Evolutionary conservation across 2,113 vertebrate species (phyloP).

Genomic region (Gymnarchus niloticus): DNA sequence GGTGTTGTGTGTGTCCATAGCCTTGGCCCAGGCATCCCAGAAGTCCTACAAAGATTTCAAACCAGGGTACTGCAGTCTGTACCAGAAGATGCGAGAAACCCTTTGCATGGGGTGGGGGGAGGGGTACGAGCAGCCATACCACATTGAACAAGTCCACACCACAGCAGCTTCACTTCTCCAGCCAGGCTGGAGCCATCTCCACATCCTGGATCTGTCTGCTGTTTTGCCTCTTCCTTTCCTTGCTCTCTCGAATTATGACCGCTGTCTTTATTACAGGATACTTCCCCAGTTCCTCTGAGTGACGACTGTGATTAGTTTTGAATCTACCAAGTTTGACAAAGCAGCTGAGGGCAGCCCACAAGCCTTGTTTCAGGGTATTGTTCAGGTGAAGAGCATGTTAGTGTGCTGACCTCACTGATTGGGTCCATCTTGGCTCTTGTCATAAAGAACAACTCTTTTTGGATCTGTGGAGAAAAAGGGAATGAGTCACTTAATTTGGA

Average conservation of each 20-base stretch:
- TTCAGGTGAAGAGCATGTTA: conserved; percentile 65
- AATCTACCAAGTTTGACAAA: conserved; percentile 41
- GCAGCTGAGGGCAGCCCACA: conserved; percentile 50
- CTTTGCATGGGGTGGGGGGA: not conserved
- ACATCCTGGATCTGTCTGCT: not conserved
- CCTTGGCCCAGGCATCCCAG: conserved; percentile 45
- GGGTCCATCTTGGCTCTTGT: conserved; percentile 84
- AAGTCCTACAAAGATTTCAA: conserved; percentile 35
- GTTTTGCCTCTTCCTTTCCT: not conserved
- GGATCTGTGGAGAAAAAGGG: conserved; percentile 68
- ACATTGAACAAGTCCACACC: not conserved
- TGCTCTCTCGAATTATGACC: conserved; percentile 34
- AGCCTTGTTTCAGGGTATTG: conserved; percentile 71
- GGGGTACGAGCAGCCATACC: not conserved
- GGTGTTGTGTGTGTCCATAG: conserved; percentile 37
- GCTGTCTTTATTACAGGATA: conserved; percentile 42
- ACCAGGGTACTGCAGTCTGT: conserved; percentile 20
- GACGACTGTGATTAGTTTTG: conserved; percentile 39
- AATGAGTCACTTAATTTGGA: not conserved
- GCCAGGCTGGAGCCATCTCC: not conserved
- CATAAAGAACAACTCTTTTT: conserved; percentile 89
- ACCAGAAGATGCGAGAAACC: not conserved
- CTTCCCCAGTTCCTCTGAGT: conserved; percentile 38
- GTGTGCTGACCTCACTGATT: conserved; percentile 80
- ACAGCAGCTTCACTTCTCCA: not conserved